These are phyloP conservation scores for Clarias gariepinus DNA, from an alignment of 2,113 vertebrate genomes.

Conservation along the genomic window DNA sequence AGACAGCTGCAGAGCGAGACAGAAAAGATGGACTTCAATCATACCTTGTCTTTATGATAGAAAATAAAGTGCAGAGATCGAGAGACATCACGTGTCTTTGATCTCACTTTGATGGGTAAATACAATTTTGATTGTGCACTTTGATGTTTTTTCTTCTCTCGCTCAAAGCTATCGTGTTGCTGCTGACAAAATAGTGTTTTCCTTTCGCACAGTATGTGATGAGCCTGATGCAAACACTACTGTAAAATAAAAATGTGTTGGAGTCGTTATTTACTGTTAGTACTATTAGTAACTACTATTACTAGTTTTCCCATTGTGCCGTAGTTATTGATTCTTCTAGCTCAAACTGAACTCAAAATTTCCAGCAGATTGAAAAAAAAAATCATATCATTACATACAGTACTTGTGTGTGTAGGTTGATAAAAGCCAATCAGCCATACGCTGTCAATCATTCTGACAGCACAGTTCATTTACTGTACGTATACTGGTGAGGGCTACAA, in stretches of 20 bases:
- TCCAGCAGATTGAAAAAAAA: not conserved
- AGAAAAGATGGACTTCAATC: conserved; percentile 24
- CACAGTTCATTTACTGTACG: not conserved
- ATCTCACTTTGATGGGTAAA: conserved; percentile 48
- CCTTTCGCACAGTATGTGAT: not conserved
- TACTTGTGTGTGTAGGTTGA: not conserved
- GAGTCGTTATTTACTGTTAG: not conserved
- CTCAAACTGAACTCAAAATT: not conserved
- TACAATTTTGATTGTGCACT: conserved; percentile 33
- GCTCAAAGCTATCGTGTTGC: not conserved
- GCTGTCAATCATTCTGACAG: not conserved
- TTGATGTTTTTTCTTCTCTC: conserved; percentile 22
- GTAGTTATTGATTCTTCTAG: not conserved
- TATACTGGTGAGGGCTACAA: not conserved
- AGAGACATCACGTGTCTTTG: conserved; percentile 24
- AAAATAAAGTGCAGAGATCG: conserved; percentile 20
- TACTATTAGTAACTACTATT: no score
- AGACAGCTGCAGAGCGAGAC: conserved; percentile 6
- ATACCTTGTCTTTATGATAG: conserved; percentile 3
- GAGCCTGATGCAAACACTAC: not conserved
- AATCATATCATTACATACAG: not conserved
- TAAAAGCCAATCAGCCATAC: not conserved
- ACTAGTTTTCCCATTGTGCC: not conserved
- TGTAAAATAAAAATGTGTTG: not conserved
- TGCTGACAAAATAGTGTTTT: not conserved